Base-by-base conservation (phyloP, 2,888 invertebrate genomes). In the Stenichneumon culpator region DNA sequence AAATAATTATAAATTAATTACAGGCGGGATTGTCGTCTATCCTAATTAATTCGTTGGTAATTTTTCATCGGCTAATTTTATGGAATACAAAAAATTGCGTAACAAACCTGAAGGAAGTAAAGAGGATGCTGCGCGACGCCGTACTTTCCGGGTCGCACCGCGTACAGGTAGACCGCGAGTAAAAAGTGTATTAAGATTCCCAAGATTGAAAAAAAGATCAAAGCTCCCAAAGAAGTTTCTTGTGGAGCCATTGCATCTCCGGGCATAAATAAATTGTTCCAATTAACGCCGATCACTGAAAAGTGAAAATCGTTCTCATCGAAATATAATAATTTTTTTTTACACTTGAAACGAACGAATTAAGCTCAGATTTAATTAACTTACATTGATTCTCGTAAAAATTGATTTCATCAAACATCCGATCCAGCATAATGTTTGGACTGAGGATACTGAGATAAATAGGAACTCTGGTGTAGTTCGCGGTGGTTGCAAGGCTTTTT, bases 81-180 rank as follows among this genome's bases (percentile, higher is more conserved):
- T 44, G 44, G 5, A 44, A 44, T 14, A 3, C 0, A 11, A 44
- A 44, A 44, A 44, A 44, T 14, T 44, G 14, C 68, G 44, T 47
- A 83, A 73, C 84, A 81, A 88, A 92, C 93, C 89, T 93, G 90
- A 22, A 94, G 87, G 82, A 92, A 94, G 91, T 98, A 99, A 91
- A 98, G 96, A 96, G 97, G 98, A 36, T 96, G 96, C 85, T 96
- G 96, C 0, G 97, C 96, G 0, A 98, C 96, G 3, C 98, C 98
- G 93, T 95, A 98, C 16, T 97, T 97, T 14, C 98, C 98, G 0
- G 99, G 99, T 86, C 96, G 95, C 11, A 99, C 96, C 88, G 97
- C 97, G 93, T 99, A 98, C 39, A 98, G 94, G 92, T 99, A 99
- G 88, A 98, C 94, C 0, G 98, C 97, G 52, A 98, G 93, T 2